Evolutionary conservation across 2,888 invertebrate species (phyloP).

Genomic region (Siphlonurus alternatus): DNA sequence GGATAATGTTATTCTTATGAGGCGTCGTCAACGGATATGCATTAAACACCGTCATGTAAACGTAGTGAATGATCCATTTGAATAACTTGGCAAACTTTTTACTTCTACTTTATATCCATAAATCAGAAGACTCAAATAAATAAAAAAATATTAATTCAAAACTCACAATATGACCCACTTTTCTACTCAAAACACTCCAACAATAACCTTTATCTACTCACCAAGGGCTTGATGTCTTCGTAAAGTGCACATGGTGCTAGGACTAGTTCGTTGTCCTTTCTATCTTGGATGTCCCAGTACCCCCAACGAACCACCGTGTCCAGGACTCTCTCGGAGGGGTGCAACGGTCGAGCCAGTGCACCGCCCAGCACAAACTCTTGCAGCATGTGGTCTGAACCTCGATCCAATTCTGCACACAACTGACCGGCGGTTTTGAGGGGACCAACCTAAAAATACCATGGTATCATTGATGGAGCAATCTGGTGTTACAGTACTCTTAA

Average conservation of each 20-base stretch:
- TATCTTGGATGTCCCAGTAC: slow-evolving; percentile 73
- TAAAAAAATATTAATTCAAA: no score
- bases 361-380: slow-evolving; percentile 68
- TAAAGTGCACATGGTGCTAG: slow-evolving; percentile 32
- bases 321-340: slow-evolving; percentile 49
- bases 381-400: slow-evolving; percentile 43
- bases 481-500: no score
- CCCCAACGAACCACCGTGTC: slow-evolving; percentile 59
- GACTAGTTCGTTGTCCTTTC: slow-evolving; percentile 64
- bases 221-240: slow-evolving; percentile 26
- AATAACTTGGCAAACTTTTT: no score
- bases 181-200: no score
- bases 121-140: no score
- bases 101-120: no score
- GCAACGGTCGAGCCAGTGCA: slow-evolving; percentile 55
- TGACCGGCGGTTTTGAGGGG: slow-evolving; percentile 63
- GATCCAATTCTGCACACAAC: slow-evolving; percentile 50
- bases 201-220: no score
- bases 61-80: no score
- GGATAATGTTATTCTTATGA: no score
- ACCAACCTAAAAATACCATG: slow-evolving; percentile 42
- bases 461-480: slow-evolving; percentile 8
- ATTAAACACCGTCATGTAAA: no score
- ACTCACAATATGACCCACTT: no score
- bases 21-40: no score